phyloP scores from a whole-genome alignment of 2,113 vertebrate genomes.

The Apodemus sylvaticus region DNA sequence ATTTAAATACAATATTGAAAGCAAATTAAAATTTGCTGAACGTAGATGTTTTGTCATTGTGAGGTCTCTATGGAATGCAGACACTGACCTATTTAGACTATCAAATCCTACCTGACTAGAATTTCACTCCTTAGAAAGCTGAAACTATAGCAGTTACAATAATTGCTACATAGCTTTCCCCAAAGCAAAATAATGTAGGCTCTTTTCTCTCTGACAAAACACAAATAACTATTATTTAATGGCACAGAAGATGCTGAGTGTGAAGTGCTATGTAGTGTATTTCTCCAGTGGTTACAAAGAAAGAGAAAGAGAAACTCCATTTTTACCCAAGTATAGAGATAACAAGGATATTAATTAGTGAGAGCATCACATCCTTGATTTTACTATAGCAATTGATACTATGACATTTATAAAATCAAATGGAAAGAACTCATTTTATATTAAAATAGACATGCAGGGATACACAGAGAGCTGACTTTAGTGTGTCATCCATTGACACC shows the following conservation, averaged over 20 bases:
- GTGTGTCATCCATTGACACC: slow-evolving; percentile 66
- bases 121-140: slow-evolving; percentile 58
- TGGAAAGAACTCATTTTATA: slow-evolving; percentile 83
- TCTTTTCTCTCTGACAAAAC: slow-evolving; percentile 63
- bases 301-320: slow-evolving; percentile 76
- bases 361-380: slow-evolving; percentile 76
- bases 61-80: slow-evolving; percentile 20
- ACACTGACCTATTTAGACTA: slow-evolving; percentile 37
- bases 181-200: slow-evolving; percentile 55
- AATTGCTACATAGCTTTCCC: slow-evolving; percentile 51
- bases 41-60: neutral
- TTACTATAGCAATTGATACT: slow-evolving; percentile 74
- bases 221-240: slow-evolving; percentile 73
- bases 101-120: slow-evolving; percentile 62
- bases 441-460: slow-evolving; percentile 69
- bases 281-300: slow-evolving; percentile 76
- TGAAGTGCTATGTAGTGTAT: slow-evolving; percentile 60
- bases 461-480: slow-evolving; percentile 58
- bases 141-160: slow-evolving; percentile 23
- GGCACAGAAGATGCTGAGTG: slow-evolving; percentile 50
- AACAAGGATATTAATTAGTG: slow-evolving; percentile 84
- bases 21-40: slow-evolving; percentile 56
- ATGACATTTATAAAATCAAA: slow-evolving; percentile 78
- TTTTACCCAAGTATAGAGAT: slow-evolving; percentile 77
- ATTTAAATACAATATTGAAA: neutral